Conservation (phyloP, 2,888 invertebrate species). For the Atrina japonica region DNA sequence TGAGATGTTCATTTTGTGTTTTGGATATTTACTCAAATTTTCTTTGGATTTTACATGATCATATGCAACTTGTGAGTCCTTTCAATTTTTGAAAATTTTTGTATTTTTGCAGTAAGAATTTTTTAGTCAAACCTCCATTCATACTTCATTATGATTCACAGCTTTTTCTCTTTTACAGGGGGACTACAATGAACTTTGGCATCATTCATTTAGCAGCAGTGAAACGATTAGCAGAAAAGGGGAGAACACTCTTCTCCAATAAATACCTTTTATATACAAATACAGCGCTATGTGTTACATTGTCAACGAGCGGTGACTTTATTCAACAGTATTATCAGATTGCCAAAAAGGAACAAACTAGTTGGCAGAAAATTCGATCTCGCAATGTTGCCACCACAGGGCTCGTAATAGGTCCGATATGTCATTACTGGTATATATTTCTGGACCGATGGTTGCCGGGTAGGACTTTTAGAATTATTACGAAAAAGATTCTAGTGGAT, state of each 20-base stretch:
- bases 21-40: too few species aligned
- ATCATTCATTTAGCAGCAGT: too few species aligned
- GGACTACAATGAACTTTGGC: too few species aligned
- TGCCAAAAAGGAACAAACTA: conserved; percentile 56
- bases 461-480: conserved; percentile 82
- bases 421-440: conserved; percentile 92
- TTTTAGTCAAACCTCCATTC: too few species aligned
- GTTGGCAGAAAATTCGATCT: conserved; percentile 83
- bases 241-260: conserved; percentile 56
- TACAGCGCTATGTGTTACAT: conserved; percentile 87
- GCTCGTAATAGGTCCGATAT: conserved; percentile 88
- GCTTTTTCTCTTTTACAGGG: too few species aligned
- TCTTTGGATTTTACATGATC: too few species aligned
- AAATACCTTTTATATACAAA: conserved; percentile 84
- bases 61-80: too few species aligned
- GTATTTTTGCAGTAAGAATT: too few species aligned
- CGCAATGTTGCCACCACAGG: conserved; percentile 90
- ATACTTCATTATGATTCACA: too few species aligned
- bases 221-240: conserved; percentile 16
- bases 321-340: conserved; percentile 90
- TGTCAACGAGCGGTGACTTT: conserved; percentile 90
- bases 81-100: too few species aligned
- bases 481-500: conserved; percentile 91
- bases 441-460: conserved; percentile 89
- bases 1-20: too few species aligned